Base-by-base conservation (phyloP, 2,797 vertebrate genomes). In the Oreortyx pictus region DNA sequence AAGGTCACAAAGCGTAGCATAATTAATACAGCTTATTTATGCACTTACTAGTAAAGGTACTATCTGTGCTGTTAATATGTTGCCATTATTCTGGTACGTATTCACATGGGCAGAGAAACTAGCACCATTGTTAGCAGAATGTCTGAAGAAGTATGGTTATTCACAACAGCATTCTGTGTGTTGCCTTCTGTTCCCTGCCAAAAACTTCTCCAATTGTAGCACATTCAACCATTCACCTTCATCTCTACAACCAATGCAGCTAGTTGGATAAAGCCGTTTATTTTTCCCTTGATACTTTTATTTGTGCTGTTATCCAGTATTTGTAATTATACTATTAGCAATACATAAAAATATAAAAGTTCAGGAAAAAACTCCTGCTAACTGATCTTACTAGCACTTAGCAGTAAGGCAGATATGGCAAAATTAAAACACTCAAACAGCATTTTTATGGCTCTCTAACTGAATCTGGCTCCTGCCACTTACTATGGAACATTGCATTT, bases 351-450 rank as follows among this genome's bases (percentile, higher is more conserved):
- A 77, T 35, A 72, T 67, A 60, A 2, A 94, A 83, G 44, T 68
- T 93, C 60, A 86, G 88, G 76, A 95, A 93, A 88, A 56, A 93
- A 70, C 46, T 44, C 86, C 39, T 82, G 33, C 50, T 60, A 86
- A 35, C 77, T 93, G 41, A 88, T 88, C 72, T 90, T 49, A 47
- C 84, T 92, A 91, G 91, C 94, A 91, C 81, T 94, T 83, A 92
- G 83, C 73, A 80, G 57, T 82, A 82, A 86, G 91, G 85, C 91
- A 91, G 94, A 95, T 96, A 92, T 59, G 96, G 88, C 88, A 96
- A 95, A 96, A 94, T 96, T 87, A 7, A 96, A 96, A 93, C 94
- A 88, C 81, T 95, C 94, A 96, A 92, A 94, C 35, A 88, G 44
- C 54, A 75, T 84, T 94, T 95, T 96, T 97, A 96, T 90, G 87